Conservation (phyloP, 2,113 vertebrate species). For the Rhea americana region DNA sequence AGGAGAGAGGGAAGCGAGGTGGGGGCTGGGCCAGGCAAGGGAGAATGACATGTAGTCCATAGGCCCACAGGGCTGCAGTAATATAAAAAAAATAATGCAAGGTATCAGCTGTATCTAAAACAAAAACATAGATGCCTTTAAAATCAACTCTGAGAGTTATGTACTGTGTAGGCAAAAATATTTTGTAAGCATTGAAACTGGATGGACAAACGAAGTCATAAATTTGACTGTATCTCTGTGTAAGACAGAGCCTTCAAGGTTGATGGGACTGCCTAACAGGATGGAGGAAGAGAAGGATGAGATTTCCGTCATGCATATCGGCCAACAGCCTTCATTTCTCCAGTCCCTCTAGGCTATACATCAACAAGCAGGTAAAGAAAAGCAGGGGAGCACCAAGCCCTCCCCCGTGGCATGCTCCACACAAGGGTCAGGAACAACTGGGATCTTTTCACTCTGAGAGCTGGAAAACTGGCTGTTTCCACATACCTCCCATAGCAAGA, state of each 20-base stretch:
- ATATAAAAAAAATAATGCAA: neutral
- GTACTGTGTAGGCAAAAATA: neutral
- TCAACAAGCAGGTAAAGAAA: slow-evolving; percentile 14
- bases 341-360: neutral
- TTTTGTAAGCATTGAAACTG: neutral
- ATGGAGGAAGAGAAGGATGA: neutral
- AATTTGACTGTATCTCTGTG: neutral
- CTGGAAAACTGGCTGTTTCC: neutral
- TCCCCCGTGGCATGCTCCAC: neutral
- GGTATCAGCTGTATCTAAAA: slow-evolving; percentile 4
- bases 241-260: neutral
- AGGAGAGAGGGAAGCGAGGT: neutral
- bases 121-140: neutral
- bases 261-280: neutral
- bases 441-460: neutral
- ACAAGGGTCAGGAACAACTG: neutral
- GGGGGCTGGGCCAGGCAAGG: slow-evolving; percentile 18
- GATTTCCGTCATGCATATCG: neutral
- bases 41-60: slow-evolving; percentile 14
- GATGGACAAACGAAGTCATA: neutral
- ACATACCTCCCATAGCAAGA: neutral
- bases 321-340: neutral
- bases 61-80: slow-evolving; percentile 40
- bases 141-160: neutral
- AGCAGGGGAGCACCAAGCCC: neutral